Conservation (phyloP, 2,113 vertebrate species). For the Silurus glanis region DNA sequence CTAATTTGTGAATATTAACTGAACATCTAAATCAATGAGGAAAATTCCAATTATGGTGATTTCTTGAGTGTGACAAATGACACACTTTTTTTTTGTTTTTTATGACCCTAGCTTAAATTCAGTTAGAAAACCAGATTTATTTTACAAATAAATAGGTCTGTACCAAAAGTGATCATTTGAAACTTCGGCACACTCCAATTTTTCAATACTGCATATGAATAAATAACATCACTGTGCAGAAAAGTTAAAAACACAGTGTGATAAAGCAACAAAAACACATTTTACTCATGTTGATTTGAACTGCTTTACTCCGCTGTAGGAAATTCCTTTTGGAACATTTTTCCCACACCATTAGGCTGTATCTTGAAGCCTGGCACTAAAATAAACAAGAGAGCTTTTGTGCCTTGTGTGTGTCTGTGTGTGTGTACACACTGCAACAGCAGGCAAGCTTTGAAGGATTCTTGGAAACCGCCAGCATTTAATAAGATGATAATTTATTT, state of each 20-base stretch:
- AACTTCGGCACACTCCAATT: background rate
- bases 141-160: no score
- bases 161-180: background rate
- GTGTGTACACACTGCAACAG: background rate
- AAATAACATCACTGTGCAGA: background rate
- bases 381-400: background rate
- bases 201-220: background rate
- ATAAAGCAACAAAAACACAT: background rate
- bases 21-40: no score
- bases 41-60: background rate
- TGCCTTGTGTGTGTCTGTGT: background rate
- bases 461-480: slow-evolving; percentile 1
- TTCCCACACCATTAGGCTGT: slow-evolving; percentile 2
- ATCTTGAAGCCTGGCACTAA: background rate
- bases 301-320: background rate
- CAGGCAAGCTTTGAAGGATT: slow-evolving; percentile 4
- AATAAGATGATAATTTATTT: slow-evolving; percentile 19
- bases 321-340: background rate
- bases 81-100: background rate
- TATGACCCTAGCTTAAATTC: background rate
- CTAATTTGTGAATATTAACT: background rate
- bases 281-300: background rate
- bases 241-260: background rate
- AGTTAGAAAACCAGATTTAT: background rate
- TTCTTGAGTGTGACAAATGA: no score